Conservation (phyloP, 2,888 invertebrate species). For the Cosmorhoe ocellata region DNA sequence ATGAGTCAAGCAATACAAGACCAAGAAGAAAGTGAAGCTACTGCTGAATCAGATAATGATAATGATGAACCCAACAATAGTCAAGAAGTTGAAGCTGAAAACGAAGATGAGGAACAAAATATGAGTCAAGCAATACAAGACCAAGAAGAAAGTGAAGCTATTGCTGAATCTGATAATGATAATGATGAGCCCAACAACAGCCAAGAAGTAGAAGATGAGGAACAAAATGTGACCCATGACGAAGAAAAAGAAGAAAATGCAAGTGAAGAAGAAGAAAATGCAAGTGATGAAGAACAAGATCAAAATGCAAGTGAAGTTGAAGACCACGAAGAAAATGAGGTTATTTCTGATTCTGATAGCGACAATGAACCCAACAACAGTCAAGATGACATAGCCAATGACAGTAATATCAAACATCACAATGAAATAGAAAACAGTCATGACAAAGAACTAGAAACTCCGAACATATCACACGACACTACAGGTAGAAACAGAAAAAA, state of each 20-base stretch:
- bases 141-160: conserved; percentile 13
- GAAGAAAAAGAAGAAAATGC: conserved; percentile 14
- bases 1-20: conserved; percentile 19
- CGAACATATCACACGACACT: conserved; percentile 49
- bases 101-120: conserved; percentile 24
- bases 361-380: conserved; percentile 28
- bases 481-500: conserved; percentile 50
- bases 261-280: conserved; percentile 22
- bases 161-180: too few species aligned
- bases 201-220: conserved; percentile 20
- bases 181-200: conserved; percentile 26
- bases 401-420: conserved; percentile 24
- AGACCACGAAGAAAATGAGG: conserved; percentile 19
- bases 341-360: conserved; percentile 18
- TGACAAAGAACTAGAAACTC: conserved; percentile 32
- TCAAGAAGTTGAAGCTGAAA: conserved; percentile 18
- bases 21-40: conserved; percentile 13
- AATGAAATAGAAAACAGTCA: conserved; percentile 21
- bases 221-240: conserved; percentile 25
- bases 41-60: too few species aligned
- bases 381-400: conserved; percentile 25
- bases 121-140: conserved; percentile 20
- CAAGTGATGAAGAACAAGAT: conserved; percentile 17
- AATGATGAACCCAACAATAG: conserved; percentile 26
- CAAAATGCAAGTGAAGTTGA: conserved; percentile 22